Conservation (phyloP, 2,888 invertebrate species). For the Pammene fasciana region DNA sequence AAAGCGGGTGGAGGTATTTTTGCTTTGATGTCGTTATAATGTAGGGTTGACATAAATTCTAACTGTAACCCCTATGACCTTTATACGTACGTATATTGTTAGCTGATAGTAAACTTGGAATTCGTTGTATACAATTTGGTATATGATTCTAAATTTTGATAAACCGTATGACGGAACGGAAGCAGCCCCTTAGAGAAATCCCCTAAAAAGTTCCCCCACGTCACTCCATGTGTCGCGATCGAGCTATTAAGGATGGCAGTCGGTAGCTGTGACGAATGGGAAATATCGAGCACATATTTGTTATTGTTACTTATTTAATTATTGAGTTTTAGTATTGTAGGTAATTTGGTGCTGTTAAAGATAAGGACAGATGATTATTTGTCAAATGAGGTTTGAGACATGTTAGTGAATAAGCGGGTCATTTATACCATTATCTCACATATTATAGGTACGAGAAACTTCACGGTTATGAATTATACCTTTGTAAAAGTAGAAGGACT, state of each 20-base stretch:
- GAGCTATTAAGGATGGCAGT: conserved; percentile 28
- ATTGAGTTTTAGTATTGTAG: too few relatives aligned
- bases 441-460: too few relatives aligned
- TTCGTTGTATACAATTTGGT: background rate
- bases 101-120: background rate
- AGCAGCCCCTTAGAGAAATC: conserved; percentile 30
- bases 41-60: conserved; percentile 1
- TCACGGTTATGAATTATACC: too few relatives aligned
- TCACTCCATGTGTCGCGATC: conserved; percentile 30
- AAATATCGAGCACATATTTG: conserved; percentile 20
- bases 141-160: background rate
- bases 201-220: conserved; percentile 36
- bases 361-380: too few relatives aligned
- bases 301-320: too few relatives aligned
- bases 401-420: too few relatives aligned
- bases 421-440: too few relatives aligned
- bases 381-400: too few relatives aligned
- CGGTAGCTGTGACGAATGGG: conserved; percentile 30
- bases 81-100: background rate
- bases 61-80: background rate
- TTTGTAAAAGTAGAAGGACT: too few relatives aligned
- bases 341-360: too few relatives aligned
- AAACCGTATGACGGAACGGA: conserved; percentile 20
- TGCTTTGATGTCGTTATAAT: conserved; percentile 2
- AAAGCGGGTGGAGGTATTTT: conserved; percentile 22